These are phyloP conservation scores for Tamias sibiricus DNA, from an alignment of 2,113 vertebrate species.

Conservation along the genomic window DNA sequence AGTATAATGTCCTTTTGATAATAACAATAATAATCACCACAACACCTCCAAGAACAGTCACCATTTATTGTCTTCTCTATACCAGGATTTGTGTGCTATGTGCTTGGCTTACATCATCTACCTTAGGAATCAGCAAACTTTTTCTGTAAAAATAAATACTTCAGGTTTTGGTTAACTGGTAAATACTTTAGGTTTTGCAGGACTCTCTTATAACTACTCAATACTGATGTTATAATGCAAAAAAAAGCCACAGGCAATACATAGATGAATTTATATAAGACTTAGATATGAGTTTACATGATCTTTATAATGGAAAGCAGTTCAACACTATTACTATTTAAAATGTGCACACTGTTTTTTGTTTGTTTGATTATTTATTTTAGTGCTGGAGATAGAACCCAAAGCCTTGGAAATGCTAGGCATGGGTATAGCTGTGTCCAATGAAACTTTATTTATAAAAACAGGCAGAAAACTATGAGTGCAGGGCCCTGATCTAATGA, in stretches of 20 bases:
- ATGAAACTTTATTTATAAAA: constrained; percentile 22
- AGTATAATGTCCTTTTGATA: background rate
- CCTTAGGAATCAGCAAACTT: background rate
- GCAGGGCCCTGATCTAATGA: background rate
- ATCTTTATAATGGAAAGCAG: background rate
- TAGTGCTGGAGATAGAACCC: no score
- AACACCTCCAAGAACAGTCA: background rate
- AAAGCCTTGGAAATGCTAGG: no score
- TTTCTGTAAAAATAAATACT: background rate
- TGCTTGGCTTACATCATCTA: background rate
- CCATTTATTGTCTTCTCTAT: background rate
- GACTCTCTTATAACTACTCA: background rate
- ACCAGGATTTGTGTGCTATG: background rate
- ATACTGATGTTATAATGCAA: background rate
- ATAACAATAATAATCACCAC: background rate
- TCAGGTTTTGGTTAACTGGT: background rate
- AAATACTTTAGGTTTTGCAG: background rate
- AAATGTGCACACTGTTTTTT: background rate
- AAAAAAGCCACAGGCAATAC: background rate
- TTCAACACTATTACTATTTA: background rate
- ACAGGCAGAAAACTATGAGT: background rate
- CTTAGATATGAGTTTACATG: background rate
- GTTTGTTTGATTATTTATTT: no score
- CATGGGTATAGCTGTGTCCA: background rate
- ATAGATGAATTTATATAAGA: background rate